Conservation (phyloP, 2,113 vertebrate genomes). For the Trematomus loennbergii region DNA sequence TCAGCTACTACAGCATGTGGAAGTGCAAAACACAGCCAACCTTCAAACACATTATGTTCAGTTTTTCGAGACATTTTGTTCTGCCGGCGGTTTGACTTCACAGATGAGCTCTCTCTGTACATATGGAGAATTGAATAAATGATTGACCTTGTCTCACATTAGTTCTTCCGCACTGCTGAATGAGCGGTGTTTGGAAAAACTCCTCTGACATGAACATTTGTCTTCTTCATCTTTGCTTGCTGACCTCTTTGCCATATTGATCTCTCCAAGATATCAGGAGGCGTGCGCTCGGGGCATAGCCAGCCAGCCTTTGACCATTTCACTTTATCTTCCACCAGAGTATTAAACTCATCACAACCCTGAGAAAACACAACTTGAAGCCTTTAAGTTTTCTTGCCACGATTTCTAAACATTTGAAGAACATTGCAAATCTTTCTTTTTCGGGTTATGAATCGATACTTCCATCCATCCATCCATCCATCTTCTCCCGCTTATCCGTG, state of each 20-base stretch:
- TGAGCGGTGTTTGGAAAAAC: constrained; percentile 37
- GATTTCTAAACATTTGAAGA: constrained; percentile 23
- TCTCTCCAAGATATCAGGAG: constrained; percentile 57
- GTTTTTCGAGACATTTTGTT: not conserved
- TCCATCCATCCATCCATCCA: too few relatives aligned
- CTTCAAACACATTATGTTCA: constrained; percentile 25
- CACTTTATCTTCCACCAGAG: constrained; percentile 54
- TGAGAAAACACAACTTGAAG: constrained; percentile 18
- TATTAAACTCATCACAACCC: constrained; percentile 45
- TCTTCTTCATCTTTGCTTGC: constrained; percentile 64
- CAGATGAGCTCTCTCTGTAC: not conserved
- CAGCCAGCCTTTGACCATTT: constrained; percentile 53
- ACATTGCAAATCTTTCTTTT: not conserved
- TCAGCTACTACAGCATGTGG: constrained; percentile 15
- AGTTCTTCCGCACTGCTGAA: constrained; percentile 32
- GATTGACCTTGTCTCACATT: constrained; percentile 24
- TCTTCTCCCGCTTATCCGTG: too few relatives aligned
- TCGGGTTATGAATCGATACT: not conserved
- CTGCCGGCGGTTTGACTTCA: not conserved
- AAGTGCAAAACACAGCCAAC: constrained; percentile 13
- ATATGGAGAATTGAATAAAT: not conserved
- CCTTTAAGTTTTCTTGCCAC: constrained; percentile 1
- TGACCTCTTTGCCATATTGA: constrained; percentile 66
- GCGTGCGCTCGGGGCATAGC: constrained; percentile 35
- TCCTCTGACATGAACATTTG: constrained; percentile 46